Evolutionary conservation across 1,140 invertebrate genomes (phyloP).

Genomic region (Acarapis woodi): DNA sequence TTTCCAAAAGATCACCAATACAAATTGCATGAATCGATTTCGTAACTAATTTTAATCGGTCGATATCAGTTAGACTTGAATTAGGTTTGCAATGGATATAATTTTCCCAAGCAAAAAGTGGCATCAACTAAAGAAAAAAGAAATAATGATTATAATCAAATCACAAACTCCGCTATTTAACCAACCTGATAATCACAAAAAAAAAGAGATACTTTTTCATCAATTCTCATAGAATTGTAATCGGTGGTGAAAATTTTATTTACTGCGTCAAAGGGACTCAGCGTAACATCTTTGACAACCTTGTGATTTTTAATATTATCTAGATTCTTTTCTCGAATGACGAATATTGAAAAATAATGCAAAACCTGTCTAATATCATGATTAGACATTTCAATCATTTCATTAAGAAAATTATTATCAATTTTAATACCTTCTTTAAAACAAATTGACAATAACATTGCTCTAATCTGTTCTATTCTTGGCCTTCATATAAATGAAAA

Average conservation of each 20-base stretch:
- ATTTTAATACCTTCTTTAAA: conserved; percentile 73
- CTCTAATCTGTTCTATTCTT: conserved; percentile 61
- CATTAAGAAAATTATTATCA: conserved; percentile 34
- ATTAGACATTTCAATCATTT: conserved; percentile 60
- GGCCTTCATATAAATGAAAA: too few species aligned
- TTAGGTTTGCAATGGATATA: conserved; percentile 31
- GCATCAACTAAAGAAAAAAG: conserved; percentile 74
- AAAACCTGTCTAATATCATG: conserved; percentile 69
- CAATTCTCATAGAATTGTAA: conserved; percentile 25
- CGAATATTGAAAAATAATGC: conserved; percentile 42
- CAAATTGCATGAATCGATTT: conserved; percentile 51
- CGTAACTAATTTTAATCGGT: conserved; percentile 34
- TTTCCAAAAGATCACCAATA: conserved; percentile 54
- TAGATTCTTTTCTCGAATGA: conserved; percentile 23
- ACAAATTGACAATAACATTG: conserved; percentile 59
- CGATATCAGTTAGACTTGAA: conserved; percentile 12
- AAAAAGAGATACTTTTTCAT: background rate
- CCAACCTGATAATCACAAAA: too few species aligned
- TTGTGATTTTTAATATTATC: conserved; percentile 20
- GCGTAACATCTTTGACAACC: conserved; percentile 43
- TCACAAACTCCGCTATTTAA: conserved; percentile 45
- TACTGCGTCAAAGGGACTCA: conserved; percentile 77
- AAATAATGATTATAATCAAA: conserved; percentile 83
- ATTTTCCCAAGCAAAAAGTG: conserved; percentile 93
- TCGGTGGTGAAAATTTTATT: conserved; percentile 51